phyloP scores from a whole-genome alignment of 2,888 invertebrate species.

The Bibio marci region DNA sequence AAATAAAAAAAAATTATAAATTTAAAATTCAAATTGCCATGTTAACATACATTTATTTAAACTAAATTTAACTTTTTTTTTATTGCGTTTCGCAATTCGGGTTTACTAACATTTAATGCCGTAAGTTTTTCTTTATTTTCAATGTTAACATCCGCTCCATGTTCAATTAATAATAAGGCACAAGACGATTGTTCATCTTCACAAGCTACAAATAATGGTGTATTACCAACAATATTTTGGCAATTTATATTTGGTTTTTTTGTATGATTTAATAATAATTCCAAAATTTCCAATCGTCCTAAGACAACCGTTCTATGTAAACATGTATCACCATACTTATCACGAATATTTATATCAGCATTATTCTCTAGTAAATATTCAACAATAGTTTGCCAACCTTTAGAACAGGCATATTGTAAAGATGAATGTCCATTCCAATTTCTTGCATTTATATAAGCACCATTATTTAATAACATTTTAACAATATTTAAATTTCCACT shows the following conservation, averaged over 20 bases:
- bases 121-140: constrained; percentile 8
- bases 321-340: constrained; percentile 7
- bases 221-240: constrained; percentile 8
- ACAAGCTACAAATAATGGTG: constrained; percentile 8
- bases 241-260: constrained; percentile 1
- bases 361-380: constrained; percentile 5
- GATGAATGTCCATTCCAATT: constrained; percentile 8
- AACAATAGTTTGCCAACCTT: constrained; percentile 7
- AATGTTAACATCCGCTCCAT: constrained; percentile 6
- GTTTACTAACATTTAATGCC: constrained; percentile 8
- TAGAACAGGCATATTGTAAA: constrained; percentile 9
- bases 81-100: constrained; percentile 6
- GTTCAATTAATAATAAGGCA: constrained; percentile 7
- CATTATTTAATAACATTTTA: constrained; percentile 5
- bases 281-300: constrained; percentile 5
- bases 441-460: constrained; percentile 8
- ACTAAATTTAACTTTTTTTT: too few species aligned
- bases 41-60: too few species aligned
- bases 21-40: too few species aligned
- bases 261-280: constrained; percentile 4
- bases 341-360: constrained; percentile 7
- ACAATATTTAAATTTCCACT: constrained; percentile 7
- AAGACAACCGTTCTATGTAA: constrained; percentile 8
- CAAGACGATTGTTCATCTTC: constrained; percentile 7
- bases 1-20: too few species aligned